phyloP scores from a whole-genome alignment of 2,113 vertebrate genomes.

The Chascanopsetta lugubris region DNA sequence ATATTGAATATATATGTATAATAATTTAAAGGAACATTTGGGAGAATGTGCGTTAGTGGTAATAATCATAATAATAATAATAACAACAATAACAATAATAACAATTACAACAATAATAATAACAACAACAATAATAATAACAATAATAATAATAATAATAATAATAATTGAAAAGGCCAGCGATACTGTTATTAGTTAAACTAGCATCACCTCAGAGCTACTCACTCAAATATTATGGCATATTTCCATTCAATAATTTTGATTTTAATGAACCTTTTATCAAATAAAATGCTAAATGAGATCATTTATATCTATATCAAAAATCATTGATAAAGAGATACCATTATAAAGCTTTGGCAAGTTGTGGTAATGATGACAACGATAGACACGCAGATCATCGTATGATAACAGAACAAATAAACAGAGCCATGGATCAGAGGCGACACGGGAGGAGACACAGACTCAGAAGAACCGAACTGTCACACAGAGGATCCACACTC shows the following conservation, averaged over 20 bases:
- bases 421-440: no score
- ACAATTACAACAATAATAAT: no score
- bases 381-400: not conserved
- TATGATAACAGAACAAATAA: not conserved
- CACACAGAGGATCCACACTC: conserved; percentile 39
- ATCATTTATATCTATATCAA: not conserved
- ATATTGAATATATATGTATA: not conserved
- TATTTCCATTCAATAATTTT: not conserved
- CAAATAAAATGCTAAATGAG: not conserved
- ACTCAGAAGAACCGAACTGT: conserved; percentile 26
- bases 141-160: no score
- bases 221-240: no score
- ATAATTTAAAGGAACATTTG: not conserved
- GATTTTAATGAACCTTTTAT: not conserved
- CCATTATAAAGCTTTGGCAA: not conserved
- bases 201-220: no score
- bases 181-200: not conserved
- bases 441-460: conserved; percentile 19
- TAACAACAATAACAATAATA: not conserved
- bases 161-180: no score
- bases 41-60: not conserved
- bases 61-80: no score
- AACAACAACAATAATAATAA: no score
- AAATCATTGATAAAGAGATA: not conserved
- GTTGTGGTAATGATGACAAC: no score